Conservation (phyloP, 2,797 vertebrate genomes). For the Eulemur coronatus region DNA sequence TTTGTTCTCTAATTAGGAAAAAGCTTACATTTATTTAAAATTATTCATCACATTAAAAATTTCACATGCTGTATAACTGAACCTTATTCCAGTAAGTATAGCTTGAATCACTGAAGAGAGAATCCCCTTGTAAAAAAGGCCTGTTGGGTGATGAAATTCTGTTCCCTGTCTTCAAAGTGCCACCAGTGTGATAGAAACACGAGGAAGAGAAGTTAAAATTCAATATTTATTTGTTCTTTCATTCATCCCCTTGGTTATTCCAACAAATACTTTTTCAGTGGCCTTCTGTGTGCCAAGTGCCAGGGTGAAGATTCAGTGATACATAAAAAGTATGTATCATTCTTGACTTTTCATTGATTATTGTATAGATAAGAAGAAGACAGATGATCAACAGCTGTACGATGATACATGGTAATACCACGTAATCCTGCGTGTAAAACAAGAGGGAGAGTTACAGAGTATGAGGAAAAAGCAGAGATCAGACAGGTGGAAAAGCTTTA, state of each 20-base stretch:
- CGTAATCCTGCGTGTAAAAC: background rate
- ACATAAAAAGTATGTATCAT: background rate
- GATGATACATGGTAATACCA: background rate
- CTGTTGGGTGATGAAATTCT: background rate
- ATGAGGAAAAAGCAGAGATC: background rate
- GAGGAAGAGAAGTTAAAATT: background rate
- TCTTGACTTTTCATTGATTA: background rate
- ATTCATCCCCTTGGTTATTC: background rate
- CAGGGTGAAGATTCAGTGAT: background rate
- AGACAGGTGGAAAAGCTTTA: background rate
- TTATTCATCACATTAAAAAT: background rate
- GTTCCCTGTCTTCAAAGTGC: background rate
- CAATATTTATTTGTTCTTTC: background rate
- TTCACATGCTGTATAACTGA: background rate
- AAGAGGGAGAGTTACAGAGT: background rate
- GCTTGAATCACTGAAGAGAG: background rate
- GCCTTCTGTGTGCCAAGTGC: background rate
- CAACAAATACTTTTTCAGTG: background rate
- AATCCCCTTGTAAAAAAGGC: background rate
- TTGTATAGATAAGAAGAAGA: background rate
- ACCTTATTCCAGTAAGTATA: background rate
- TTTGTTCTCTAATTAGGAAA: background rate
- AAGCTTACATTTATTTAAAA: slow-evolving; percentile 8
- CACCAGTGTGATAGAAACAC: background rate
- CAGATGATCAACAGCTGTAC: background rate